These are phyloP conservation scores for Lepeophtheirus nordmannii DNA, from an alignment of 2,888 invertebrate species.

Conservation along the genomic window DNA sequence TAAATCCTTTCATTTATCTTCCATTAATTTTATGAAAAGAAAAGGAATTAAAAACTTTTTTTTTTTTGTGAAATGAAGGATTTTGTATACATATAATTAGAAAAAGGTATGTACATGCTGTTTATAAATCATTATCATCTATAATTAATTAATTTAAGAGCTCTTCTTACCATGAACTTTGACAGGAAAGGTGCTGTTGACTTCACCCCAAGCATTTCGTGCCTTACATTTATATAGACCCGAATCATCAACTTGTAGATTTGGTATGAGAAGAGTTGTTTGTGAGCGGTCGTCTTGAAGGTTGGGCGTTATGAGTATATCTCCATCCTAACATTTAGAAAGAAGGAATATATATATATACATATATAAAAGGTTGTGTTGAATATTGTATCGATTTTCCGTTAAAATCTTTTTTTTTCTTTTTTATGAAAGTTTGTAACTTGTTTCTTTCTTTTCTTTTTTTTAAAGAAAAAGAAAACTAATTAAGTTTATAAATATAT, in stretches of 20 bases:
- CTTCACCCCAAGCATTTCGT: conserved; percentile 17
- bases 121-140: not conserved
- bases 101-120: not conserved
- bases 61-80: not conserved
- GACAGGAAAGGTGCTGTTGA: conserved; percentile 18
- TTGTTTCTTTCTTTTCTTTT: no score
- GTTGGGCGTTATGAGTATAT: conserved; percentile 13
- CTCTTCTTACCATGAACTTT: conserved; percentile 8
- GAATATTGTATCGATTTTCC: no score
- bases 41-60: not conserved
- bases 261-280: conserved; percentile 4
- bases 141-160: not conserved
- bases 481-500: no score
- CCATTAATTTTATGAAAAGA: not conserved
- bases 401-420: no score
- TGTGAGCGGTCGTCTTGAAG: not conserved
- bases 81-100: not conserved
- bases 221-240: conserved; percentile 5
- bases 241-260: conserved; percentile 5
- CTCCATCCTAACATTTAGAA: conserved; percentile 6
- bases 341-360: no score
- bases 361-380: no score
- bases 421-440: no score
- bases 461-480: no score
- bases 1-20: not conserved